phyloP scores from a whole-genome alignment of 2,797 vertebrate species.

The Eulemur albifrons region DNA sequence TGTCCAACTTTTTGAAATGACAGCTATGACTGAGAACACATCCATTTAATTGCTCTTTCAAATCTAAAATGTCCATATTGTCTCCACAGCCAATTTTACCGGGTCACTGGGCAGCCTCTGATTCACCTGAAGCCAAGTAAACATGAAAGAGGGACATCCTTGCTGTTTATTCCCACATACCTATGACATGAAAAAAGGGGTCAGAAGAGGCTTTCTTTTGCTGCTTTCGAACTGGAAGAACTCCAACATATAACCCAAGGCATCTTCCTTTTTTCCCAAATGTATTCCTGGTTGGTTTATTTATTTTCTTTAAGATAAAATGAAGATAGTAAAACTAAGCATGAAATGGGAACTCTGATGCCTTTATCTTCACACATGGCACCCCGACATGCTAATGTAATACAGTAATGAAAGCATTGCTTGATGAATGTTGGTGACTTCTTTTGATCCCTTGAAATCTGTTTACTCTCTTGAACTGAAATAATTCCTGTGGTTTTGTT shows the following conservation, averaged over 20 bases:
- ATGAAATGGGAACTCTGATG: slow-evolving; percentile 30
- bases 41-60: not conserved
- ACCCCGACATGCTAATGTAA: not conserved
- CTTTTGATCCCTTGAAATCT: slow-evolving; percentile 68
- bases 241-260: not conserved
- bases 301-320: slow-evolving; percentile 26
- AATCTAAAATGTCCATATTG: not conserved
- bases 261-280: not conserved
- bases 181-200: not conserved
- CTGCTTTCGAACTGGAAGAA: not conserved
- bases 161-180: not conserved
- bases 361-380: not conserved
- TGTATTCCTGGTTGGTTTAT: not conserved
- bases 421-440: slow-evolving; percentile 58
- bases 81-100: not conserved
- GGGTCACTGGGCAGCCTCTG: not conserved
- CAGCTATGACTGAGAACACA: not conserved
- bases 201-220: slow-evolving; percentile 3
- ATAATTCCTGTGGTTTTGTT: slow-evolving; percentile 81
- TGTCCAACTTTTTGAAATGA: not conserved
- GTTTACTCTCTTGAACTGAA: slow-evolving; percentile 75
- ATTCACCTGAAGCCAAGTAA: not conserved
- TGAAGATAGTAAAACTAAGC: slow-evolving; percentile 25
- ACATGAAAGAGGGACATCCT: not conserved
- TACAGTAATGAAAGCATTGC: slow-evolving; percentile 7